Conservation (phyloP, 2,888 invertebrate species). For the Ecdyonurus torrentis region DNA sequence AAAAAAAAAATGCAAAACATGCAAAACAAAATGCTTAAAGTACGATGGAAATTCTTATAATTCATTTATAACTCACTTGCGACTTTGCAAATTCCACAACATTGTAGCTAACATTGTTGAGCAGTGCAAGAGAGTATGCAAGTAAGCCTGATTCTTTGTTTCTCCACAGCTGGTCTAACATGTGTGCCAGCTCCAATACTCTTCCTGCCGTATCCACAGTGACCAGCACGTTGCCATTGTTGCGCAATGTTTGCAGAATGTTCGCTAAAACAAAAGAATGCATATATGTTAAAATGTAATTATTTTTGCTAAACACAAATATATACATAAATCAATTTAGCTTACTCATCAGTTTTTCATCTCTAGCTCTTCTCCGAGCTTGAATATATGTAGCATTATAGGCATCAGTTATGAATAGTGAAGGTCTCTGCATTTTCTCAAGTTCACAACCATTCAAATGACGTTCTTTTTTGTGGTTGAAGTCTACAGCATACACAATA, state of each 20-base stretch:
- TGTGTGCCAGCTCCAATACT: slow-evolving; percentile 88
- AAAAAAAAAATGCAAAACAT: slow-evolving; percentile 1
- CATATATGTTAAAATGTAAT: neutral
- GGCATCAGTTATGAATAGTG: slow-evolving; percentile 86
- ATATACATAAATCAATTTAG: neutral
- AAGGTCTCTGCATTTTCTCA: slow-evolving; percentile 78
- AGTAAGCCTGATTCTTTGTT: slow-evolving; percentile 91
- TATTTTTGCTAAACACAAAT: neutral
- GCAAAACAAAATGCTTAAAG: neutral
- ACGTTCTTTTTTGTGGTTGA: slow-evolving; percentile 96
- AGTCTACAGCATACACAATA: slow-evolving; percentile 94
- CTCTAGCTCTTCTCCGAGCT: slow-evolving; percentile 71
- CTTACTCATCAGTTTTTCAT: slow-evolving; percentile 88
- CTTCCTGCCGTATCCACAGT: slow-evolving; percentile 95
- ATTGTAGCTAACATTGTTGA: slow-evolving; percentile 95
- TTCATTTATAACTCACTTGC: slow-evolving; percentile 43
- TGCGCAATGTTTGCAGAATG: slow-evolving; percentile 80
- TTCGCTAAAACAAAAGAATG: slow-evolving; percentile 48
- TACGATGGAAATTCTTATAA: neutral
- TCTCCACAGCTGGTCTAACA: slow-evolving; percentile 88
- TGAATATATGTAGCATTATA: slow-evolving; percentile 91
- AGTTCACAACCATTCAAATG: slow-evolving; percentile 93
- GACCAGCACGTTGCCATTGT: slow-evolving; percentile 89
- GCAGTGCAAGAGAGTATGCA: slow-evolving; percentile 80
- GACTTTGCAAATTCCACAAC: slow-evolving; percentile 98